phyloP scores from a whole-genome alignment of 1,140 invertebrate species.

The Sinonovacula constricta region DNA sequence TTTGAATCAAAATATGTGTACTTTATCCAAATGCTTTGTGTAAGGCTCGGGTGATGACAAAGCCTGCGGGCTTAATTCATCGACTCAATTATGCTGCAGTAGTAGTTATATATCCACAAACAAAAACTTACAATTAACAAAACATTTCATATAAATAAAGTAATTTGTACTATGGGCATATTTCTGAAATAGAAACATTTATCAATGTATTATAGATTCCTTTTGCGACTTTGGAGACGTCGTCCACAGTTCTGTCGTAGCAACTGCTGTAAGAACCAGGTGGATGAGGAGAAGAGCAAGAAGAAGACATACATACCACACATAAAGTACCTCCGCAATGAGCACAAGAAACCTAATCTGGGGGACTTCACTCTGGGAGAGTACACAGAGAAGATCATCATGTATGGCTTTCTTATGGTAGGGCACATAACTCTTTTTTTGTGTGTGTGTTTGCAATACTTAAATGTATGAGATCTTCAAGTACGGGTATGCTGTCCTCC shows the following conservation, averaged over 20 bases:
- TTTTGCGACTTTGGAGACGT: slow-evolving; percentile 61
- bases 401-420: slow-evolving; percentile 80
- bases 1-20: too few species aligned
- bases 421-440: too few species aligned
- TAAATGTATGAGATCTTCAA: too few species aligned
- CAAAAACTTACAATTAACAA: not conserved
- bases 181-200: too few species aligned
- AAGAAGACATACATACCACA: slow-evolving; percentile 23
- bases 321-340: slow-evolving; percentile 68
- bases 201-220: too few species aligned
- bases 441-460: too few species aligned
- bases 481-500: too few species aligned
- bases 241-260: slow-evolving; percentile 59
- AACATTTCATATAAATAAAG: not conserved
- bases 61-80: not conserved
- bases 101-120: not conserved
- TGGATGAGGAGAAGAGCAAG: slow-evolving; percentile 44
- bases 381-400: slow-evolving; percentile 79
- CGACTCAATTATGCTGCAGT: not conserved
- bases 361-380: slow-evolving; percentile 78
- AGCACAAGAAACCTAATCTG: slow-evolving; percentile 74
- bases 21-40: too few species aligned
- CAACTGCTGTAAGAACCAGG: slow-evolving; percentile 52
- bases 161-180: not conserved
- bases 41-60: not conserved